A percentile compares a stretch with the other conserved stretches of the same genome.
These are phyloP conservation scores for Drosophila azteca DNA, from an alignment of 1,140 invertebrate species.

Conservation along the genomic window DNA sequence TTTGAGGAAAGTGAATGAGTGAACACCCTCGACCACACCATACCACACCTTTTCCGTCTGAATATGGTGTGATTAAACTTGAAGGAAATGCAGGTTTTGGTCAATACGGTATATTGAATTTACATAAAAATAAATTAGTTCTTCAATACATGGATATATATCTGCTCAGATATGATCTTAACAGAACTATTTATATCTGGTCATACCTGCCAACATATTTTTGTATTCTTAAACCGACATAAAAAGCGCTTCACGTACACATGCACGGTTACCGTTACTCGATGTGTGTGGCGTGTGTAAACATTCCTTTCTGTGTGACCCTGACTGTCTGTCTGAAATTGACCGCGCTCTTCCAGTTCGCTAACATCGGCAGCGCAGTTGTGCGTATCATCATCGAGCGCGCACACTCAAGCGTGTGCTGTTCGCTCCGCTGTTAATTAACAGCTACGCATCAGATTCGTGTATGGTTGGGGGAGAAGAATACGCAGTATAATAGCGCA, in stretches of 20 bases:
- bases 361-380: too few species aligned
- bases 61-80: slow-evolving; percentile 53
- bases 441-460: slow-evolving; percentile 32
- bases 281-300: slow-evolving; percentile 24
- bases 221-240: background rate
- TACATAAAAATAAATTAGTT: background rate
- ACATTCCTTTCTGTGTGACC: slow-evolving; percentile 43
- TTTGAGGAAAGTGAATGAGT: slow-evolving; percentile 33
- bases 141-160: too few species aligned
- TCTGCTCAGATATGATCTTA: background rate
- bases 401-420: slow-evolving; percentile 43
- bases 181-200: background rate
- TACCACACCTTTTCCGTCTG: slow-evolving; percentile 22
- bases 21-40: slow-evolving; percentile 8
- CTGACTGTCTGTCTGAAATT: slow-evolving; percentile 54
- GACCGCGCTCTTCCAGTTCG: slow-evolving; percentile 11
- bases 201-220: slow-evolving; percentile 36
- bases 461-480: background rate
- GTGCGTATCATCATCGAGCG: too few species aligned
- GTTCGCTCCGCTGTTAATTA: slow-evolving; percentile 45
- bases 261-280: too few species aligned
- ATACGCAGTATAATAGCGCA: slow-evolving; percentile 30
- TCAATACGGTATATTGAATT: slow-evolving; percentile 46
- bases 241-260: too few species aligned
- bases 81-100: slow-evolving; percentile 41